Base-by-base conservation (phyloP, 2,113 vertebrate species). In the Columba livia region DNA sequence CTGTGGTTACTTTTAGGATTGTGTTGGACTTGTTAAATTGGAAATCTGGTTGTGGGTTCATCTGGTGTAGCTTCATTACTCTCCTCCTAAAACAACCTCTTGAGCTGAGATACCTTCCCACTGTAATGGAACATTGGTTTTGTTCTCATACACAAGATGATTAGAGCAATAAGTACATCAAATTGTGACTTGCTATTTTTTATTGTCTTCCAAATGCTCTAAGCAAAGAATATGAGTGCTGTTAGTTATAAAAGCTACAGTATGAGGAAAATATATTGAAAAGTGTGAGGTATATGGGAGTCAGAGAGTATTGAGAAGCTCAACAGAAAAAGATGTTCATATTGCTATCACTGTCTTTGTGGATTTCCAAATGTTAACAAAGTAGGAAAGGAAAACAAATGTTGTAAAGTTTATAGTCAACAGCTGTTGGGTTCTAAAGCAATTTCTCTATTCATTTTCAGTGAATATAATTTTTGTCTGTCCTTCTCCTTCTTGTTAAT, bases 181-280 rank as follows among this genome's bases (percentile, higher is more conserved):
- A 65, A 0, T 96, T 83, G 61, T 28, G 12, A 61, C 90, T 93
- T 94, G n/a, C 57, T 86, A 2, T 28, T 36, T 85, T 93, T 82
- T 79, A 54, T 86, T 91, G 78, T 70, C 87, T 93, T 90, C 48
- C 92, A 79, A 96, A 92, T 91, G 71, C 92, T 95, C 78, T 88
- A 88, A 95, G 94, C 75, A 88, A 92, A 80, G 86, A 60, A n/a
- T 79, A 15, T 85, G 62, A 85, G 58, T 67, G 38, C 82, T 89
- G 54, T 44, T 88, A 85, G 74, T 87, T 89, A 73, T 10, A 92
- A 79, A 94, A 94, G 81, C 60, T 94, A 23, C 47, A 53, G 34
- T 51, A 67, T 62, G 54, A 80, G 56, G 85, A 82, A 97, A 95
- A 91, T 50, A 66, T 25, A 87, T 75, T 93, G 89, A 86, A 89